Percentiles rank a stretch among this genome's conserved stretches.
These are phyloP conservation scores for Megalops atlanticus DNA, from an alignment of 2,113 vertebrate species.

Conservation along the genomic window DNA sequence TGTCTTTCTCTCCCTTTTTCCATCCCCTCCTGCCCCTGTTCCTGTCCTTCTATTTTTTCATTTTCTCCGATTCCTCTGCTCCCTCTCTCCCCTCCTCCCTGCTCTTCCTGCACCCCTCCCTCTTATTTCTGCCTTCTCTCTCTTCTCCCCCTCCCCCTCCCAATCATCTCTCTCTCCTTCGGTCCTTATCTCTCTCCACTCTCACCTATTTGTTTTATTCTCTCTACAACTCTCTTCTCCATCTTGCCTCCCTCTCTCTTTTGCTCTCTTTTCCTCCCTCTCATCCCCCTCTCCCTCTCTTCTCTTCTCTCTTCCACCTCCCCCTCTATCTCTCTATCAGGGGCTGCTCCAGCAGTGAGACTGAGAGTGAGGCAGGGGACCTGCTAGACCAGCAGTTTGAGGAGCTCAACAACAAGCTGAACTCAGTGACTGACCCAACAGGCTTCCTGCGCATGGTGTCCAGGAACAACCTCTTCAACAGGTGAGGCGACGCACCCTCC, in stretches of 20 bases:
- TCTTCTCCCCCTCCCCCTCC: neutral
- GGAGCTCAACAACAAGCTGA: conserved; percentile 88
- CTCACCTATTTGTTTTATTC: neutral
- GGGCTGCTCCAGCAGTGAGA: conserved; percentile 88
- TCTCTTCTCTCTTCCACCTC: neutral
- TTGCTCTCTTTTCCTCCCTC: neutral
- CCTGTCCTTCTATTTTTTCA: neutral
- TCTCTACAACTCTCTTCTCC: neutral
- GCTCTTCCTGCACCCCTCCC: neutral
- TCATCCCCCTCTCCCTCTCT: neutral
- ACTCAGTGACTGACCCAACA: conserved; percentile 85
- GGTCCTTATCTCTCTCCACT: neutral
- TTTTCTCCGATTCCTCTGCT: neutral
- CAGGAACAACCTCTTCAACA: conserved; percentile 90
- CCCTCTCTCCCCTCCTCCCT: neutral
- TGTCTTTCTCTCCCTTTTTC: neutral
- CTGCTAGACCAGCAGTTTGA: conserved; percentile 91
- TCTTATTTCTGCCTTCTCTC: too few relatives aligned
- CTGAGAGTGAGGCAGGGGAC: conserved; percentile 91
- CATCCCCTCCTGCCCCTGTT: too few relatives aligned
- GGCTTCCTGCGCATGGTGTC: conserved; percentile 94
- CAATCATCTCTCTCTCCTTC: neutral
- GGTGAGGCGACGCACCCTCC: conserved; percentile 59
- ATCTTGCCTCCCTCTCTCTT: neutral
- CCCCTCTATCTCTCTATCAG: conserved; percentile 54